Conservation (phyloP, 2,888 invertebrate species). For the Mallateleia sp. region DNA sequence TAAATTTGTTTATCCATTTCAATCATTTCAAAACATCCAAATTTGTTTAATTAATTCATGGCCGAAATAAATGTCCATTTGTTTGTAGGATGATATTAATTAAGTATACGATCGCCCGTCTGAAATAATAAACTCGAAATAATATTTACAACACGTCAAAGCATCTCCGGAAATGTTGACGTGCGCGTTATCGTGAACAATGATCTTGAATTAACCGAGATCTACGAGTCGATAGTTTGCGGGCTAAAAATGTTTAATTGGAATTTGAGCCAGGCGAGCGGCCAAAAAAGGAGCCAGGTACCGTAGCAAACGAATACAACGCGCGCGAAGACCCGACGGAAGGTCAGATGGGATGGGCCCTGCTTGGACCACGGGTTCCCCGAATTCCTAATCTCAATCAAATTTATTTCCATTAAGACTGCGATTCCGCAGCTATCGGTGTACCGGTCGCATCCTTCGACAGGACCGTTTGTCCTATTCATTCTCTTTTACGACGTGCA, state of each 20-base stretch:
- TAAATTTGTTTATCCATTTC: no score
- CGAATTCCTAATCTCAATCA: slow-evolving; percentile 89
- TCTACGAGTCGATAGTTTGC: slow-evolving; percentile 61
- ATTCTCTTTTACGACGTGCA: slow-evolving; percentile 72
- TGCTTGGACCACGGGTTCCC: slow-evolving; percentile 84
- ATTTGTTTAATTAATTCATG: slow-evolving; percentile 27
- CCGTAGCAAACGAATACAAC: slow-evolving; percentile 55
- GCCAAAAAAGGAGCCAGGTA: slow-evolving; percentile 52
- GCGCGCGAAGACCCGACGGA: slow-evolving; percentile 78
- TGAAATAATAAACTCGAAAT: slow-evolving; percentile 42
- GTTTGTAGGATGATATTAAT: slow-evolving; percentile 47
- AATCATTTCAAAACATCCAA: no score
- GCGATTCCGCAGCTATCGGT: slow-evolving; percentile 82
- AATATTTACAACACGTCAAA: slow-evolving; percentile 65
- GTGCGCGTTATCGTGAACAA: slow-evolving; percentile 69
- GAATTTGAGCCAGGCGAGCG: slow-evolving; percentile 81
- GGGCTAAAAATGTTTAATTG: slow-evolving; percentile 84
- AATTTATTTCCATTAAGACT: slow-evolving; percentile 87
- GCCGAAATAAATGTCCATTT: slow-evolving; percentile 48
- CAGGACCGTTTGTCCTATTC: slow-evolving; percentile 75
- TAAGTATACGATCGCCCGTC: slow-evolving; percentile 40
- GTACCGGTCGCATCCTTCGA: slow-evolving; percentile 75
- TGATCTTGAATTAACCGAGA: slow-evolving; percentile 72
- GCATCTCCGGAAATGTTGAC: slow-evolving; percentile 64
- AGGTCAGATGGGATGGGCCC: slow-evolving; percentile 85